Conservation (phyloP, 2,797 vertebrate species). For the Otus scops region DNA sequence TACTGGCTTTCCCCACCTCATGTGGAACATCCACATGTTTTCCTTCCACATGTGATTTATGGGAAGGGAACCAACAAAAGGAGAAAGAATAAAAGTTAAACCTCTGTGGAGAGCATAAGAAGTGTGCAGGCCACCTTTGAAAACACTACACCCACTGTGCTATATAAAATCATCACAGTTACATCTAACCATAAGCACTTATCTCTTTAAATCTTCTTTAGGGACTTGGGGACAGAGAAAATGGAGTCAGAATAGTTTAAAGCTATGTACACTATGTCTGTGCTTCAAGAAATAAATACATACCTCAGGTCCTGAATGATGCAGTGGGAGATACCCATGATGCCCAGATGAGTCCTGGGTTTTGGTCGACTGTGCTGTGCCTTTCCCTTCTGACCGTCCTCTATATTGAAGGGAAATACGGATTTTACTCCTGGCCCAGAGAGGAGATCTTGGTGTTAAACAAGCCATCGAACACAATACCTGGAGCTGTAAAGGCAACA, state of each 20-base stretch:
- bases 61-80: not conserved
- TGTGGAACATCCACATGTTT: not conserved
- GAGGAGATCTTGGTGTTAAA: not conserved
- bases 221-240: not conserved
- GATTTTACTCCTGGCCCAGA: not conserved
- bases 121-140: not conserved
- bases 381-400: not conserved
- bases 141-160: not conserved
- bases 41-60: not conserved
- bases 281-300: not conserved
- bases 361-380: not conserved
- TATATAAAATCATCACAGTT: not conserved
- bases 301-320: not conserved
- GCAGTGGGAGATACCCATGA: not conserved
- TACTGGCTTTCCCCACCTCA: not conserved
- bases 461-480: accelerated
- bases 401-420: not conserved
- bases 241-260: not conserved
- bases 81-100: not conserved
- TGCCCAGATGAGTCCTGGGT: not conserved
- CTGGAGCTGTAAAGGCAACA: not conserved
- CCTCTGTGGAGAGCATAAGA: not conserved
- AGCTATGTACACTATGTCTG: accelerated
- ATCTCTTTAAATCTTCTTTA: not conserved
- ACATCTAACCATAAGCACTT: not conserved